Base-by-base conservation (phyloP, 2,888 invertebrate genomes). In the Tenthredo notha region DNA sequence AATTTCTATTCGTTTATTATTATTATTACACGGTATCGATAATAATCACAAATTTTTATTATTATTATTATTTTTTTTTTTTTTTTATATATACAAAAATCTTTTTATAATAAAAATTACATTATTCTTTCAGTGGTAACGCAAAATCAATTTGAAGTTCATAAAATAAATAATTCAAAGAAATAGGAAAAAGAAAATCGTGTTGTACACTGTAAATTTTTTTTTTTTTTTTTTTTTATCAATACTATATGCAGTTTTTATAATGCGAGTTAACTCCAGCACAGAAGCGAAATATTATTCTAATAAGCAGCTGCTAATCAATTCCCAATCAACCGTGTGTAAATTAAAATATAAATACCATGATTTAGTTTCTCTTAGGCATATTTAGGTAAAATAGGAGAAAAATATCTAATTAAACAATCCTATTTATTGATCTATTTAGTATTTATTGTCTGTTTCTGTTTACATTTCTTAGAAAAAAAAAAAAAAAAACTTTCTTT, bases 371-470 rank as follows among this genome's bases (percentile, higher is more conserved):
- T 85, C 78, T 89, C 87, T 86, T 87, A 88, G 86, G 87, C 85
- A 86, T 84, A 85, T 86, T 87, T 88, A 77, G 77, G 33, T 77
- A 84, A 87, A 87, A 86, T 88, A 90, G 87, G 85, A 85, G 84
- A 86, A 78, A 88, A 77, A 88, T 87, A 87, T 83, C 40, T 86
- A 85, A 85, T 87, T 87, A 87, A 90, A 88, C 86, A 85, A 89
- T 84, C 87, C 87, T 91, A 90, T 91, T 90, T 91, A 90, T 90
- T 91, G 87, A 87, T 87, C 87, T 89, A 85, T 88, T 89, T 89
- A 90, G 90, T 91, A 91, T 91, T 91, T 90, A 89, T 89, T 90
- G 61, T 72, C 89, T 88, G 88, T 86, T 85, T 86, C 89, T 88
- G 87, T 86, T 85, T 86, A 87, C 87, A 86, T 67, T 86, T 86